phyloP scores from a whole-genome alignment of 1,140 invertebrate species.

The Yoshiicerus persimilis region DNA sequence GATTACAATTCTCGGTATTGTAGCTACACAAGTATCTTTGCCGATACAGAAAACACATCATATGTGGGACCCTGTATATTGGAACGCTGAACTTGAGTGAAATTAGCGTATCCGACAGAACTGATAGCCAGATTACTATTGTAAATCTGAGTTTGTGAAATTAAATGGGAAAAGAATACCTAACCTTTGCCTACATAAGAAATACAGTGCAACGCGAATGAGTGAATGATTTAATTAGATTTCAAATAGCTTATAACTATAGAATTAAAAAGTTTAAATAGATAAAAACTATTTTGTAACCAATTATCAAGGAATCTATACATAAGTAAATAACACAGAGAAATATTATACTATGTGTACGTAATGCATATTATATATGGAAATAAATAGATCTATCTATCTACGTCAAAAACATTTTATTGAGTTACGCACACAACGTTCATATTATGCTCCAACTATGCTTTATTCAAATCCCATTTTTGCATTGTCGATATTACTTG shows the following conservation, averaged over 20 bases:
- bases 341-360: not conserved
- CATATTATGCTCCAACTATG: too few relatives aligned
- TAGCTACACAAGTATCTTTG: too few relatives aligned
- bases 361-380: not conserved
- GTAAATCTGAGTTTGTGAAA: not conserved
- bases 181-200: not conserved
- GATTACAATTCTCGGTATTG: too few relatives aligned
- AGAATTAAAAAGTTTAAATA: not conserved
- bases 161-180: not conserved
- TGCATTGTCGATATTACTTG: too few relatives aligned
- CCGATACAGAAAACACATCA: too few relatives aligned
- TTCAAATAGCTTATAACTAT: not conserved
- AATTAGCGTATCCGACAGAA: not conserved
- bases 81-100: not conserved
- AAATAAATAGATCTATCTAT: not conserved
- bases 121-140: not conserved
- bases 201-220: not conserved
- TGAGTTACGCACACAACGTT: not conserved
- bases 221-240: not conserved
- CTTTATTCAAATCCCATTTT: too few relatives aligned
- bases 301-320: not conserved
- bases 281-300: not conserved
- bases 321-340: not conserved
- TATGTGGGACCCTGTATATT: too few relatives aligned
- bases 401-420: not conserved